Percentiles rank a stretch among this genome's conserved stretches.
Evolutionary conservation across 2,888 invertebrate species (phyloP).

Genomic region (Biston stratarius): DNA sequence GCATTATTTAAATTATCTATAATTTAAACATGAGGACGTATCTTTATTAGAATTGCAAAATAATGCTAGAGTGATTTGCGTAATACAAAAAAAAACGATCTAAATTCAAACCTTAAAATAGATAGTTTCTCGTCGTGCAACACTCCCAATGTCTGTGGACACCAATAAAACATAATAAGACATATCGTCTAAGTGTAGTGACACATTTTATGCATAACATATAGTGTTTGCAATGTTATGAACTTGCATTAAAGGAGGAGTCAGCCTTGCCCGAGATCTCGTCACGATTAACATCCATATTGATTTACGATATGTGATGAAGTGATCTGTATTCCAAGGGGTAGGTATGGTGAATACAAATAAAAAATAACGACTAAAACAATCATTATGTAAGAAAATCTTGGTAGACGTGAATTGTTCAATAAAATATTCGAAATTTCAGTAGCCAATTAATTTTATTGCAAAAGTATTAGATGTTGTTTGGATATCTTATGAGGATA

Average conservation of each 20-base stretch:
- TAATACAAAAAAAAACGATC: too few species aligned
- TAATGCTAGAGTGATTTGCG: too few species aligned
- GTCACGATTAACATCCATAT: slow-evolving; percentile 62
- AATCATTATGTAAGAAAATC: too few species aligned
- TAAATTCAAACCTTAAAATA: neutral
- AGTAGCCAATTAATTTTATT: too few species aligned
- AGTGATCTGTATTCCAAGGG: slow-evolving; percentile 11
- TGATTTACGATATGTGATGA: slow-evolving; percentile 61
- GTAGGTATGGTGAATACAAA: neutral
- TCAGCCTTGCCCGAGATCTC: slow-evolving; percentile 71
- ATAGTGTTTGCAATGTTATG: slow-evolving; percentile 40
- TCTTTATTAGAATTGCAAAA: too few species aligned
- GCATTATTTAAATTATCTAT: too few species aligned
- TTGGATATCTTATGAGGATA: too few species aligned
- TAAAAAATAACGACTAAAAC: too few species aligned
- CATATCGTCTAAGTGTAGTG: slow-evolving; percentile 7
- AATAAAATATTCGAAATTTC: too few species aligned
- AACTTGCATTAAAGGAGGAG: slow-evolving; percentile 62
- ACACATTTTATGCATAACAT: slow-evolving; percentile 32
- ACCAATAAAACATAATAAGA: slow-evolving; percentile 28
- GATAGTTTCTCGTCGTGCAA: neutral
- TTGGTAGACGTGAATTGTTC: too few species aligned
- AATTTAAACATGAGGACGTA: too few species aligned
- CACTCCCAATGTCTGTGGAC: neutral
- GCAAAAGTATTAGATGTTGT: too few species aligned